A percentile compares a stretch with the other conserved stretches of the same genome.
Evolutionary conservation across 2,797 vertebrate genomes (phyloP).

Genomic region (Chrysocyon brachyurus): DNA sequence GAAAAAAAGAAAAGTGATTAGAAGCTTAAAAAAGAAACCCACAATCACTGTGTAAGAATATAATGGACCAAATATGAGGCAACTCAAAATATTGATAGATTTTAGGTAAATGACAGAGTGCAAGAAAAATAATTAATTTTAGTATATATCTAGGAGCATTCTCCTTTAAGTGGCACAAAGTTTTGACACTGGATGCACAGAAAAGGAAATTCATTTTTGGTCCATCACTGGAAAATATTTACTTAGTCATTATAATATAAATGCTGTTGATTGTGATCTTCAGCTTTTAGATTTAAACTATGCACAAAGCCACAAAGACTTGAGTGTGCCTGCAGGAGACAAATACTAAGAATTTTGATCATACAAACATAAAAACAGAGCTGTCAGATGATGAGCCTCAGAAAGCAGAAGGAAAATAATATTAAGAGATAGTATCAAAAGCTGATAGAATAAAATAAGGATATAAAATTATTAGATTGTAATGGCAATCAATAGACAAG

Average conservation of each 20-base stretch:
- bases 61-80: not conserved
- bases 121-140: not conserved
- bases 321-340: not conserved
- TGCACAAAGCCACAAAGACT: not conserved
- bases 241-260: not conserved
- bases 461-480: conserved; percentile 13
- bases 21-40: not conserved
- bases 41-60: not conserved
- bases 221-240: not conserved
- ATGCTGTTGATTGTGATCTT: not conserved
- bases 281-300: not conserved
- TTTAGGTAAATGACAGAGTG: not conserved
- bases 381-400: not conserved
- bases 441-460: not conserved
- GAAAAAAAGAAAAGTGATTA: not conserved
- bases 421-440: conserved; percentile 3
- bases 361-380: conserved; percentile 21
- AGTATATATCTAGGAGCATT: not conserved
- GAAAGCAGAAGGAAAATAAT: conserved; percentile 20
- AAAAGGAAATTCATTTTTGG: not conserved
- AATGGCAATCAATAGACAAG: conserved; percentile 32
- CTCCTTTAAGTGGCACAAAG: not conserved
- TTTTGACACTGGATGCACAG: not conserved
- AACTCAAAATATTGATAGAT: not conserved
- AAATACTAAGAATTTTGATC: conserved; percentile 32